Percentiles rank a stretch among this genome's conserved stretches.
phyloP scores from a whole-genome alignment of 2,113 vertebrate genomes.

The Rhagologus leucostigma region DNA sequence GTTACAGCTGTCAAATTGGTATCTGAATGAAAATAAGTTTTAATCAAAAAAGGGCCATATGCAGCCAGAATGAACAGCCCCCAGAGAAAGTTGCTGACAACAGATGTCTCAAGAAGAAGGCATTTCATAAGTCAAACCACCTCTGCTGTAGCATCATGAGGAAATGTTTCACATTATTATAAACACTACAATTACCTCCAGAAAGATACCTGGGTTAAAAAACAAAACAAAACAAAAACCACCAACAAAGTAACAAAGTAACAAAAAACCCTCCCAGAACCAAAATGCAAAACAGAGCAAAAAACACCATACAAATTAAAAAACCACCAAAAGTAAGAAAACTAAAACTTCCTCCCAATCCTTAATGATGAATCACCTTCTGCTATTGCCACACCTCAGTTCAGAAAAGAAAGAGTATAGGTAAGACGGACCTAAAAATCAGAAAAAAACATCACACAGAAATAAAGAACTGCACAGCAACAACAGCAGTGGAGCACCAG shows the following conservation, averaged over 20 bases:
- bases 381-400: neutral
- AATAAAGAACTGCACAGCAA: neutral
- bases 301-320: neutral
- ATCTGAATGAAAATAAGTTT: neutral
- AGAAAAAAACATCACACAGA: neutral
- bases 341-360: neutral
- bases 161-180: neutral
- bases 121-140: neutral
- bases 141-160: neutral
- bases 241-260: neutral
- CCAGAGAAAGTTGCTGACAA: neutral
- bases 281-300: neutral
- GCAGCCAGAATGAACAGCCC: neutral
- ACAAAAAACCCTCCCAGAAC: too few relatives aligned
- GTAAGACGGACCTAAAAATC: neutral
- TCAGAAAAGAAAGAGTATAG: neutral
- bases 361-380: neutral
- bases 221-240: neutral
- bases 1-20: neutral
- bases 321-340: neutral
- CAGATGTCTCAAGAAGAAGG: neutral
- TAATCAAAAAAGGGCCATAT: neutral
- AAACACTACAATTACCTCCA: neutral
- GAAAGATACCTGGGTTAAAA: neutral
- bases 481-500: neutral